Evolutionary conservation across 2,888 invertebrate genomes (phyloP), one percentile per base, ranked within the genome.

Genomic region (Lutraria lutraria): DNA sequence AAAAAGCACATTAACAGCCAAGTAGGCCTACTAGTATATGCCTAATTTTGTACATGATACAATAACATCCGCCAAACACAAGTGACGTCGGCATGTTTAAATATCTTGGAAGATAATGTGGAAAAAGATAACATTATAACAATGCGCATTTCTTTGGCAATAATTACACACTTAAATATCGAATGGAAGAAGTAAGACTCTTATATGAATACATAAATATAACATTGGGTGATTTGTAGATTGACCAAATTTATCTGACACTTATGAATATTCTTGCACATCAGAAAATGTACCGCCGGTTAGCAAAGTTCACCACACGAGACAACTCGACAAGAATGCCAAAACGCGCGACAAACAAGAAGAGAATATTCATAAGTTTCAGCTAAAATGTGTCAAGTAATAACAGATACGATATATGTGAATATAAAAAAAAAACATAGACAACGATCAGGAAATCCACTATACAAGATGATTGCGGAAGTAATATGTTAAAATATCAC

Each of bases 401-500:
- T 76, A 34, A 76, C 31, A 34, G 25, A 76, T 34, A 76, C 16
- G 31, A 76, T 76, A 68, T 25, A 31, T 76, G 34, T 76, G 76
- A 76, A 34, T 76, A 68, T 68, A 76, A 31, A 43, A 43, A n/a
- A 43, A 43, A 76, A 31, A 34, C 16, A 8, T 76, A 76, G 34
- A 34, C 31, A 31, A 76, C 76, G 34, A 19, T 76, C 3, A 15
- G 10, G 8, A 34, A 72, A 76, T 16, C 10, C 0, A 76, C 31
- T 31, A 16, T 15, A 34, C 31, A 19, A 76, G 31, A 76, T 34
- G 31, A 31, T 76, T 76, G 76, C 76, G 76, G 34, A 76, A 76
- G 76, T 76, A 31, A 76, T 76, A 76, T 76, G 15, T 19, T n/a
- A 76, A 76, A 34, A 76, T 76, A 76, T 76, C 76, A 76, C 76